Base-by-base conservation (phyloP, 2,113 vertebrate species). In the Taurulus bubalis region DNA sequence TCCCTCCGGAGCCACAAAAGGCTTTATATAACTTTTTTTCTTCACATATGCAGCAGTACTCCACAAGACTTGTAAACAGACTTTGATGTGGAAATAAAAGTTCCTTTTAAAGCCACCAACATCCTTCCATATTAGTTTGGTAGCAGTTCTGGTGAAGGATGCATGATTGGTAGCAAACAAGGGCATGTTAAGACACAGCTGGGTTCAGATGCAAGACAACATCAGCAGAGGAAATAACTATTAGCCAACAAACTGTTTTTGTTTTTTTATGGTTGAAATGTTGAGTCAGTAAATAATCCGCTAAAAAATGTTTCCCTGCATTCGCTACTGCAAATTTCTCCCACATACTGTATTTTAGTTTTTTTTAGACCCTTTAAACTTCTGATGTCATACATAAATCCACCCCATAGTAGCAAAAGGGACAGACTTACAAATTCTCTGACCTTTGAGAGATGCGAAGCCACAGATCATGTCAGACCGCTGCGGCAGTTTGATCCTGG, bases 381-480 rank as follows among this genome's bases (percentile, higher is more conserved):
- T 58, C 51, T 63, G 9, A 51, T 65, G 53, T 60, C n/a, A 75
- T 55, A 24, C 40, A 83, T 16, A 38, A 71, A 53, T 59, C 40
- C 38, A 71, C 3, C 4, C 1, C 34, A 83, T 38, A 84, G 78
- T 55, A 79, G 4, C 28, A 80, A 88, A 87, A 62, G 30, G 18
- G 70, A 68, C 10, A 78, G 80, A 91, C 90, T 89, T 89, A 92
- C 87, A 81, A 85, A 90, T 84, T 82, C 38, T 93, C 79, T 83
- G 96, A 99, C 98, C 98, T 97, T 95, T 97, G 80, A 99, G 96
- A 74, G 97, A 97, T 32, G 98, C 98, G 0, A 96, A 99, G 84
- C 97, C 97, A 58, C 97, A 99, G 79, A 99, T 98, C 97, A 99
- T 99, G 92, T 99, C 98, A 0, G 98, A 99, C 62, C 97, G 92